phyloP scores from a whole-genome alignment of 2,113 vertebrate species.

The Heterotilapia buettikoferi region DNA sequence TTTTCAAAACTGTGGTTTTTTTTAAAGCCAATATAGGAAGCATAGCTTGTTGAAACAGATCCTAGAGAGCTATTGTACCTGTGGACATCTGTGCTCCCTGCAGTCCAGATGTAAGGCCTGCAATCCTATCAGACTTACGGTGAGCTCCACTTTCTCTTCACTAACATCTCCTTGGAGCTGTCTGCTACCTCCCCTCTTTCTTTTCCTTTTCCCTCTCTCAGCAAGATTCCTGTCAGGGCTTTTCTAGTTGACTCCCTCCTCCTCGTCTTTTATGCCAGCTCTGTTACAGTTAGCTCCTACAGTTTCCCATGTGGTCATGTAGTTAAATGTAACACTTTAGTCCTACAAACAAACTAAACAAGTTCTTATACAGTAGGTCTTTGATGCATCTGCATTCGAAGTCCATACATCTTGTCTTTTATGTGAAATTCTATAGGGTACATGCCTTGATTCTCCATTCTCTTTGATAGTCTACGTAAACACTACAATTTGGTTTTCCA shows the following conservation, averaged over 20 bases:
- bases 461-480: constrained; percentile 45
- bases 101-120: neutral
- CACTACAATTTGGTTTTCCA: constrained; percentile 66
- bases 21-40: neutral
- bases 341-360: constrained; percentile 9
- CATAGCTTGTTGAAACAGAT: neutral
- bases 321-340: neutral
- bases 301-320: constrained; percentile 19
- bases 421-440: constrained; percentile 4
- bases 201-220: neutral
- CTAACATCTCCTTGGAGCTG: neutral
- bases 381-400: neutral
- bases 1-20: neutral
- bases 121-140: neutral
- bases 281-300: constrained; percentile 75
- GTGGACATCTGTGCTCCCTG: neutral
- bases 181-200: neutral
- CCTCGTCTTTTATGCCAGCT: constrained; percentile 66
- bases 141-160: neutral
- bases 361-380: neutral
- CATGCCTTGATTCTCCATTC: constrained; percentile 40
- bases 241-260: constrained; percentile 71
- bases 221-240: constrained; percentile 31
- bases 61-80: neutral
- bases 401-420: constrained; percentile 9